Percentiles rank a stretch among this genome's conserved stretches.
Conservation (phyloP, 2,113 vertebrate species). For the Megaceryle maxima region DNA sequence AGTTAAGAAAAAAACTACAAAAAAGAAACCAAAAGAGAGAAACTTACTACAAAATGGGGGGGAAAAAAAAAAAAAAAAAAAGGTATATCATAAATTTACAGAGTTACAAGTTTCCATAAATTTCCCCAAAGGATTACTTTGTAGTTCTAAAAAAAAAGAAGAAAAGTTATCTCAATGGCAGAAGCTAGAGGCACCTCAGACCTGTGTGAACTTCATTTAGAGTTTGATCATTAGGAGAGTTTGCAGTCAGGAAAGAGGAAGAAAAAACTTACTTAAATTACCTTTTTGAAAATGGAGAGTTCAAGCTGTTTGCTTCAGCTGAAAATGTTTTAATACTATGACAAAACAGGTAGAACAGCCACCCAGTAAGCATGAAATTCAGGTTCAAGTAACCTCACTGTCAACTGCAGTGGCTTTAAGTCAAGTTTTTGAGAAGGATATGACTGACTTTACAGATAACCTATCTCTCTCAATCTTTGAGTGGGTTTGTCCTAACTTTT, state of each 20-base stretch:
- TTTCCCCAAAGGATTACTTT: neutral
- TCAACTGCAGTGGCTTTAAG: neutral
- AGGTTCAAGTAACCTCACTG: neutral
- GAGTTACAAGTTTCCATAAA: neutral
- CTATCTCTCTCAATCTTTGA: neutral
- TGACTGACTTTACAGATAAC: neutral
- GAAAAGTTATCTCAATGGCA: neutral
- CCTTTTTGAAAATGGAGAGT: neutral
- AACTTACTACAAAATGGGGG: too few relatives aligned
- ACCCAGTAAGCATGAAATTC: neutral
- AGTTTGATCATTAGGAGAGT: neutral
- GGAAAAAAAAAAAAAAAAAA: neutral
- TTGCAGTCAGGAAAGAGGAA: neutral
- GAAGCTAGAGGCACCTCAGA: neutral
- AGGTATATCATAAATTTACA: neutral
- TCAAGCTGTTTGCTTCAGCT: neutral
- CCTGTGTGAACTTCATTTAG: neutral
- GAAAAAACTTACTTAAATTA: neutral
- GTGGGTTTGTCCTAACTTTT: neutral
- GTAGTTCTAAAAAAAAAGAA: neutral
- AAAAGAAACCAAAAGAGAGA: too few relatives aligned
- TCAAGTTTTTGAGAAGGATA: neutral
- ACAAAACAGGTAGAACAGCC: neutral
- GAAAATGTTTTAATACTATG: neutral
- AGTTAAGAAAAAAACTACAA: too few relatives aligned